phyloP scores from a whole-genome alignment of 2,797 vertebrate species.

The Hozukius guyotensis region DNA sequence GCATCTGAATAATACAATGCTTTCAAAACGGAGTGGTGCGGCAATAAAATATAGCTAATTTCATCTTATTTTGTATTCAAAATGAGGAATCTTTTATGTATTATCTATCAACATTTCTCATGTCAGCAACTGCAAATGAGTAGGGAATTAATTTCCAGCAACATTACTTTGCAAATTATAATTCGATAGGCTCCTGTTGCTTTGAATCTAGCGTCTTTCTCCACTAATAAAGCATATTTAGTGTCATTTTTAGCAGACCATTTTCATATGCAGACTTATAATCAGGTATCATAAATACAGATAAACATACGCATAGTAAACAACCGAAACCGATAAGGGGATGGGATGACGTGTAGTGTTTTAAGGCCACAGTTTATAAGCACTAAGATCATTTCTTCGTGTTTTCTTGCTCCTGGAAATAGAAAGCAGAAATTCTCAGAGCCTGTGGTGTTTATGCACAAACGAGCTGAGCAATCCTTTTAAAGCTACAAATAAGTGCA shows the following conservation, averaged over 20 bases:
- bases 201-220: background rate
- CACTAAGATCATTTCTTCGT: background rate
- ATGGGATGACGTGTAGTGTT: background rate
- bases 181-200: background rate
- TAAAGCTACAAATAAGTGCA: slow-evolving; percentile 21
- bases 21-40: accelerated
- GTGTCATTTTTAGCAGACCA: too few species aligned
- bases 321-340: background rate
- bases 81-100: background rate
- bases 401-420: background rate
- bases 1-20: background rate
- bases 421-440: background rate
- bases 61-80: background rate
- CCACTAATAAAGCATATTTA: background rate
- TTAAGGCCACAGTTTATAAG: background rate
- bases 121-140: background rate
- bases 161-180: background rate
- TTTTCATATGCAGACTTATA: background rate
- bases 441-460: background rate
- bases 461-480: slow-evolving; percentile 38
- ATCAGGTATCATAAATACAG: background rate
- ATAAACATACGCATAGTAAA: background rate
- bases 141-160: background rate
- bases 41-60: background rate
- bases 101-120: background rate